Percentiles rank a stretch among this genome's conserved stretches.
These are phyloP conservation scores for Eurystomus glaucurus DNA, from an alignment of 2,797 vertebrate species.

Conservation along the genomic window DNA sequence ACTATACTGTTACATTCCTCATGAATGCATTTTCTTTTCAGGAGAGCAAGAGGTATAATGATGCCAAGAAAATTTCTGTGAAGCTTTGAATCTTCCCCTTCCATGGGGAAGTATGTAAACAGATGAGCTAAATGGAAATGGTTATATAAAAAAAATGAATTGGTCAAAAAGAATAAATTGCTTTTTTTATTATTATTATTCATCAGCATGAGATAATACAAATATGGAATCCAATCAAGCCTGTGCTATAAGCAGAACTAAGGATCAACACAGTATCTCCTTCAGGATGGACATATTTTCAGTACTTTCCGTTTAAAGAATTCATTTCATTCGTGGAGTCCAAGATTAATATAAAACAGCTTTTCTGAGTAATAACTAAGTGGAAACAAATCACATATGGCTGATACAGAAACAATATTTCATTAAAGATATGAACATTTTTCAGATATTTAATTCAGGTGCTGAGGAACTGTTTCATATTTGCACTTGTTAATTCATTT, in stretches of 20 bases:
- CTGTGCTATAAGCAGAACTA: not conserved
- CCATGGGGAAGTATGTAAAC: not conserved
- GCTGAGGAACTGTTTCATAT: not conserved
- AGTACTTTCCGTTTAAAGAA: not conserved
- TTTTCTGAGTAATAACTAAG: not conserved
- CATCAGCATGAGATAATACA: not conserved
- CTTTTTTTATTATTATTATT: not conserved
- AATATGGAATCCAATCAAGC: not conserved
- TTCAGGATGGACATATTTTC: not conserved
- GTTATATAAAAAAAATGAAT: not conserved
- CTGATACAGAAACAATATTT: not conserved
- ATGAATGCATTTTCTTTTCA: not conserved
- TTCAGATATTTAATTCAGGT: not conserved
- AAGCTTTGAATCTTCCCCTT: not conserved
- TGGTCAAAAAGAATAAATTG: not conserved
- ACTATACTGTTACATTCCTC: not conserved
- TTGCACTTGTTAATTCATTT: conserved; percentile 3
- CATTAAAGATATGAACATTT: not conserved
- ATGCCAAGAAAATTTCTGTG: not conserved
- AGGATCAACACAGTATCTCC: not conserved
- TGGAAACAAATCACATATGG: not conserved
- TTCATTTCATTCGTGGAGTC: not conserved
- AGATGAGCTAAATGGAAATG: not conserved
- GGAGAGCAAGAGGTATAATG: not conserved
- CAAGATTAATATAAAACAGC: not conserved